phyloP scores from a whole-genome alignment of 1,140 invertebrate genomes.

The Subanguina moxae region DNA sequence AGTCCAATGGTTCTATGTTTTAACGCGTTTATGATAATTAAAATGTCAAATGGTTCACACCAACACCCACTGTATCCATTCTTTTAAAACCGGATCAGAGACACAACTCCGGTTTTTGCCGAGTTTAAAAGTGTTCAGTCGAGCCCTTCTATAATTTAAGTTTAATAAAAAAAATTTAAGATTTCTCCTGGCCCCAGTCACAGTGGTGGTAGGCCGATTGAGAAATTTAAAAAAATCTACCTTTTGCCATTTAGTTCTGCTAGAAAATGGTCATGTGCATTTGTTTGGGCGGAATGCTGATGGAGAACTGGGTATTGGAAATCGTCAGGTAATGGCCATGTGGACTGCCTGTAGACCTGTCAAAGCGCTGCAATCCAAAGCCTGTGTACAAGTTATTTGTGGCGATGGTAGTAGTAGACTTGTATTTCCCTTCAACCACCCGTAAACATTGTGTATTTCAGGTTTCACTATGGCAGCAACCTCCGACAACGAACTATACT shows the following conservation, averaged over 20 bases:
- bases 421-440: constrained; percentile 1
- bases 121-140: too few relatives aligned
- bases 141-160: constrained; percentile 20
- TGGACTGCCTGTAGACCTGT: constrained; percentile 62
- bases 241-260: constrained; percentile 62
- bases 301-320: constrained; percentile 65
- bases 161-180: background rate
- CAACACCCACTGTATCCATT: too few relatives aligned
- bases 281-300: constrained; percentile 69
- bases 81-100: too few relatives aligned
- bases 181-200: background rate
- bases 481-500: constrained; percentile 68
- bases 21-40: too few relatives aligned
- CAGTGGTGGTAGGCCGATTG: background rate
- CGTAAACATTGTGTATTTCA: constrained; percentile 68
- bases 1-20: too few relatives aligned
- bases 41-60: too few relatives aligned
- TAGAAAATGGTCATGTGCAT: constrained; percentile 68
- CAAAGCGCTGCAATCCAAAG: constrained; percentile 63
- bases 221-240: constrained; percentile 2
- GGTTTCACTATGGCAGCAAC: constrained; percentile 69
- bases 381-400: constrained; percentile 62
- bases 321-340: constrained; percentile 57
- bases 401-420: background rate
- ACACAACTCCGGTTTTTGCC: too few relatives aligned